phyloP scores from a whole-genome alignment of 1,140 invertebrate genomes.

The Lasioglossum baleicum region DNA sequence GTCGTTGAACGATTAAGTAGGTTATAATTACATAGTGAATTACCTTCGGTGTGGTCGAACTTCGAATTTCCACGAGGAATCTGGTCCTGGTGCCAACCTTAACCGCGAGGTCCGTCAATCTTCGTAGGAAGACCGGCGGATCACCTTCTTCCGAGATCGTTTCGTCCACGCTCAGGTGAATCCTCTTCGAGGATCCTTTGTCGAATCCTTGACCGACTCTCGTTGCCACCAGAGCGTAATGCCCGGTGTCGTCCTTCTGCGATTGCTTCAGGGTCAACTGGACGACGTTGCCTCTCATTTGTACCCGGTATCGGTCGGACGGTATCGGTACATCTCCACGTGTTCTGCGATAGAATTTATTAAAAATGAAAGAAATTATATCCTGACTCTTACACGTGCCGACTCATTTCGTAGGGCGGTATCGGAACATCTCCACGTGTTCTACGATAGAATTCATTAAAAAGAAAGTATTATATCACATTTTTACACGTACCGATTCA shows the following conservation, averaged over 20 bases:
- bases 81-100: conserved; percentile 92
- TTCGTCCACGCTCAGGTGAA: conserved; percentile 73
- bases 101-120: conserved; percentile 89
- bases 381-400: no score
- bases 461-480: no score
- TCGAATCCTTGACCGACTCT: conserved; percentile 73
- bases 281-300: conserved; percentile 77
- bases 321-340: conserved; percentile 74
- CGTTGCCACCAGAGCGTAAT: conserved; percentile 82
- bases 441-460: no score
- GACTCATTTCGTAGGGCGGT: no score
- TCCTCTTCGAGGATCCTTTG: conserved; percentile 61
- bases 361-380: no score
- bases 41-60: conserved; percentile 89
- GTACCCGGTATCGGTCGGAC: conserved; percentile 75
- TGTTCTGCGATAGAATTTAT: conserved; percentile 55
- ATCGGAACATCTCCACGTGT: no score
- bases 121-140: conserved; percentile 87
- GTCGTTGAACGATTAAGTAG: no score
- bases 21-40: no score
- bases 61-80: conserved; percentile 90
- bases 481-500: no score
- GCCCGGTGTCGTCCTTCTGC: conserved; percentile 79
- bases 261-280: conserved; percentile 81
- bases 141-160: conserved; percentile 79